Conservation (phyloP, 2,113 vertebrate genomes). For the Spea multiplicata region DNA sequence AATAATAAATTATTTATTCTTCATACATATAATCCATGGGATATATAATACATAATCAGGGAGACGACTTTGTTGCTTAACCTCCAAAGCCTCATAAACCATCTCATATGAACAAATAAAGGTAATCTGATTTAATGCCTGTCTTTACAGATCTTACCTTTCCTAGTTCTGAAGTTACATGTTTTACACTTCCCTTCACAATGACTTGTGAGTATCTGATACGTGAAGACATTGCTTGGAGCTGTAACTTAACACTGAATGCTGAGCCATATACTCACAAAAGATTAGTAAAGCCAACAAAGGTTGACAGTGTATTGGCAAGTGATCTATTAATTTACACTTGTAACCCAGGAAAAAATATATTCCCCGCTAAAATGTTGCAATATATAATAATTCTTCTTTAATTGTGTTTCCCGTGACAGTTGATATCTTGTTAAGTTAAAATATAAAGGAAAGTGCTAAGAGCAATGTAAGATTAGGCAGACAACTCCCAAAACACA, state of each 20-base stretch:
- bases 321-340: slow-evolving; percentile 58
- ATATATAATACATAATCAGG: slow-evolving; percentile 18
- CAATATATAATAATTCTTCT: slow-evolving; percentile 49
- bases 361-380: slow-evolving; percentile 52
- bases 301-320: slow-evolving; percentile 57
- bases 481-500: slow-evolving; percentile 1
- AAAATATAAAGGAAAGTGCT: slow-evolving; percentile 21
- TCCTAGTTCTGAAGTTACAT: slow-evolving; percentile 54
- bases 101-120: slow-evolving; percentile 51
- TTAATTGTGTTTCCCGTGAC: slow-evolving; percentile 55
- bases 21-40: neutral
- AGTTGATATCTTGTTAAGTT: slow-evolving; percentile 24
- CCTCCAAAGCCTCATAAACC: slow-evolving; percentile 44
- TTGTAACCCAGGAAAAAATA: slow-evolving; percentile 16
- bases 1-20: slow-evolving; percentile 53
- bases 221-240: slow-evolving; percentile 55
- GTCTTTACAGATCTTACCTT: slow-evolving; percentile 40
- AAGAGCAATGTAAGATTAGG: slow-evolving; percentile 54
- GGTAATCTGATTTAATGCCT: slow-evolving; percentile 48
- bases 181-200: slow-evolving; percentile 61
- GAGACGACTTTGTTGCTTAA: slow-evolving; percentile 35
- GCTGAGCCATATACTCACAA: slow-evolving; percentile 6
- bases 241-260: slow-evolving; percentile 48
- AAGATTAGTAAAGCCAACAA: slow-evolving; percentile 47
- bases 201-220: slow-evolving; percentile 53